A percentile compares a stretch with the other conserved stretches of the same genome.
These are phyloP conservation scores for Poecilia velifera DNA, from an alignment of 2,797 vertebrate genomes.

Conservation along the genomic window DNA sequence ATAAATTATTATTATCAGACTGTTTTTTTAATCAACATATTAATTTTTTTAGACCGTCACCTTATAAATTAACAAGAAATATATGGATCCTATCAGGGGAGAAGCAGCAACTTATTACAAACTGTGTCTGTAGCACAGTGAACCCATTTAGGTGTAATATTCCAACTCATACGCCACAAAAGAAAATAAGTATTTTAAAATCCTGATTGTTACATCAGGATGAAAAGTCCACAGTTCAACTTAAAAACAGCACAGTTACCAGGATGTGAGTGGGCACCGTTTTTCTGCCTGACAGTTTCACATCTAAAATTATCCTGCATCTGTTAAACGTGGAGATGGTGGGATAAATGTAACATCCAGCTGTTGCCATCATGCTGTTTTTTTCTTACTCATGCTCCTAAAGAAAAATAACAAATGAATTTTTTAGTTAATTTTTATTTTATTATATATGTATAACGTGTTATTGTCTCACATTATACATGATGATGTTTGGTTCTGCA, in stretches of 20 bases:
- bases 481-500: background rate
- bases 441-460: too few relatives aligned
- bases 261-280: background rate
- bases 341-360: background rate
- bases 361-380: background rate
- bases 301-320: background rate
- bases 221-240: background rate
- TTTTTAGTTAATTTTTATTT: too few relatives aligned
- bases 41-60: background rate
- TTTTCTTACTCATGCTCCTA: background rate
- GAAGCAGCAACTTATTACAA: background rate
- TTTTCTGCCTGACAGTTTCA: background rate
- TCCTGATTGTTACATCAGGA: background rate
- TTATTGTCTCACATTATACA: background rate
- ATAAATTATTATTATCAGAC: background rate
- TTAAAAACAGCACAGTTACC: background rate
- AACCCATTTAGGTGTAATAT: background rate
- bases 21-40: background rate
- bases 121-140: background rate
- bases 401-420: background rate
- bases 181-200: background rate
- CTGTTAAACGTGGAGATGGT: background rate
- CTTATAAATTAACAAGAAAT: background rate
- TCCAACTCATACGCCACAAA: background rate
- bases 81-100: background rate